Base-by-base conservation (phyloP, 1,140 invertebrate genomes). In the Charaxes varanes region DNA sequence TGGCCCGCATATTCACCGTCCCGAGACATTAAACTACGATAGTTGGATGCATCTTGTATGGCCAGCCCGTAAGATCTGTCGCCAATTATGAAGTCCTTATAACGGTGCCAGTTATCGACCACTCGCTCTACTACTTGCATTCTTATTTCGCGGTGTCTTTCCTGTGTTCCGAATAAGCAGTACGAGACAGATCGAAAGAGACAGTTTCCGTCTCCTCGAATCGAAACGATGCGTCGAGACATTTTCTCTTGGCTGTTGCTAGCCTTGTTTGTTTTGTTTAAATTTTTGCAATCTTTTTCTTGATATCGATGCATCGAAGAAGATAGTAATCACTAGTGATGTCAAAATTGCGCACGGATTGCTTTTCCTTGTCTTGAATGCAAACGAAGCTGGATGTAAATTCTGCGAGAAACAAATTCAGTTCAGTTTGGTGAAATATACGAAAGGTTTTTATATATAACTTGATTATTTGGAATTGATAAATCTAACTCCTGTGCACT, bases 1-100 rank as follows among this genome's bases (percentile, higher is more conserved):
- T 80, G 76, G 4, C 76, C 76, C 2, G 68, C 76, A 41, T 77
- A 80, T 36, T 77, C 72, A 1, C 76, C 76, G 24, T 76, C 70
- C 18, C 59, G 41, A 1, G 58, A 52, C 72, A 80, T 77, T 28
- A 73, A 41, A 14, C 33, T 53, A 16, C 42, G 28, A 42, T 77
- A 80, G 38, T 77, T 69, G 0, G 30, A 21, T 3, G 68, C 30
- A 6, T 32, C 41, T 6, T 41, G 38, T 36, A 80, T 66, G 3
- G 47, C 27, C 4, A 45, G 36, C 2, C 62, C 67, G 38, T 80
- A 80, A 1, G 76, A 77, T 2, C 42, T 56, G 36, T 80, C 76
- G 0, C 76, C 72, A 24, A 80, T 68, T 34, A 80, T 74, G 40
- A 80, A 80, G 32, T 80, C 70, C 31, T 73, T 77, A 44, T 77